Percentiles rank a stretch among this genome's conserved stretches.
Conservation (phyloP, 2,113 vertebrate species). For the Phalacrocorax brasilianus region DNA sequence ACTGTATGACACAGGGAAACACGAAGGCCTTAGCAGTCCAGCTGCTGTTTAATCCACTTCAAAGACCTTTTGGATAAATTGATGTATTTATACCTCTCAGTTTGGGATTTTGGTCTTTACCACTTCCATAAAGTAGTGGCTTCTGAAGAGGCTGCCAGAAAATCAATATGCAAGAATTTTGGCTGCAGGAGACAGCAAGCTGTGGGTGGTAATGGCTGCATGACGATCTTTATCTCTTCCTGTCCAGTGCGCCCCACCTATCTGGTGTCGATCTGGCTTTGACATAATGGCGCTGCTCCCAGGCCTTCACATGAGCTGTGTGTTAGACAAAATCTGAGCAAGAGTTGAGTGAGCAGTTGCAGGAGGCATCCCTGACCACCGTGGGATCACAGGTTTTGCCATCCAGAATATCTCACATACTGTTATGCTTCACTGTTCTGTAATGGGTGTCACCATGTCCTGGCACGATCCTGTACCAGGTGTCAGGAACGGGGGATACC, state of each 20-base stretch:
- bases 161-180: background rate
- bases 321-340: background rate
- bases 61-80: background rate
- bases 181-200: background rate
- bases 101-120: background rate
- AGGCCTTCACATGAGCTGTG: background rate
- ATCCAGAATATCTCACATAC: background rate
- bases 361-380: background rate
- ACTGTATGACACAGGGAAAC: background rate
- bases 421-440: accelerated
- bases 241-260: background rate
- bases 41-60: background rate
- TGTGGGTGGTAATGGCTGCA: background rate
- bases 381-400: background rate
- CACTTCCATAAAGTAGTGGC: background rate
- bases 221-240: background rate
- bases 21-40: background rate
- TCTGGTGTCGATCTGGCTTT: background rate
- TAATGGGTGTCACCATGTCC: background rate
- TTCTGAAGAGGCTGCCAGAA: background rate
- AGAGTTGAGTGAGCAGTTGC: background rate
- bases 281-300: background rate
- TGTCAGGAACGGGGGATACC: background rate
- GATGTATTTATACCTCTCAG: background rate
- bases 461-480: background rate